Evolutionary conservation across 2,888 invertebrate species (phyloP), one percentile per base, ranked within the genome.

Genomic region (Azorinus chamasolen): DNA sequence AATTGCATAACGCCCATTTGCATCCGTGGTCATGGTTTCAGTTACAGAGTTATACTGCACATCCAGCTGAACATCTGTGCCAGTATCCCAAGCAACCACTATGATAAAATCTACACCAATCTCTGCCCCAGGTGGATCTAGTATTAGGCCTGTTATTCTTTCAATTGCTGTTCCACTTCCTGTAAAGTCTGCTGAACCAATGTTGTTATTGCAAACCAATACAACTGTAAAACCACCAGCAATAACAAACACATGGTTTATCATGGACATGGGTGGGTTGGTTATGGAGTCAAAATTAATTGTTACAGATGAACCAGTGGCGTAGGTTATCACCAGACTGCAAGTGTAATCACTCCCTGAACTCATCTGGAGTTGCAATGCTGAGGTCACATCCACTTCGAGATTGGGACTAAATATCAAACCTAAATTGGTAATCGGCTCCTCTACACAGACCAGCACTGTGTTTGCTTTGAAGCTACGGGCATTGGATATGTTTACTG

Each of bases 281-380:
- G 57, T 64, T 10, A 27, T 22, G 8, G 79, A 73, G 14, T 68
- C 73, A 0, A 50, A 65, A 0, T 24, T 25, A 12, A 73, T 20
- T 5, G 50, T 55, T 4, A 53, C 65, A 2, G 69, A 20, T 5
- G 65, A 45, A 5, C 61, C 61, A 59, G 88, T 89, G 0, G 83
- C 83, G 12, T 73, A 66, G 37, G 68, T 41, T 1, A 43, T 46
- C 12, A 45, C n/a, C 86, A 88, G 89, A 1, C 51, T 57, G 53
- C 91, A 91, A 8, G 73, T 77, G 64, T 87, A 91, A 69, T 91
- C 77, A 0, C 89, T 86, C 8, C 92, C 92, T 4, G 72, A 54
- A 10, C 83, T 63, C 78, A 90, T 74, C 0, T 65, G 58, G 14
- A 90, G 46, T 12, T 51, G 48, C 41, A 88, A 57, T 16, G 25